Conservation (phyloP, 2,797 vertebrate species). For the Coluber constrictor region DNA sequence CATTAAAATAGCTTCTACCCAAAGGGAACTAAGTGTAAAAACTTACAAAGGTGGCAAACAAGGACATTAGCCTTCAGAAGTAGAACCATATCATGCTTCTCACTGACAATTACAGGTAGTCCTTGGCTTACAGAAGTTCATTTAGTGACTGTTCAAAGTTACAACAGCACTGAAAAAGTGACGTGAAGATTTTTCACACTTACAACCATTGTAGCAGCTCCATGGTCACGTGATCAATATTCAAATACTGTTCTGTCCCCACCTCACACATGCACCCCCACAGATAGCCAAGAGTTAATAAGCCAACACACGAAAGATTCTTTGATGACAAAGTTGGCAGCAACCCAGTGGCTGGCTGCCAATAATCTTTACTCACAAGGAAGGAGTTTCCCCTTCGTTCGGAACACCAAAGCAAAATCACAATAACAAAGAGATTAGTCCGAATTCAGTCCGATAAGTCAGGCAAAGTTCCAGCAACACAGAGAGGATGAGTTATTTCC, state of each 20-base stretch:
- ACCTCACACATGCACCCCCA: too few relatives aligned
- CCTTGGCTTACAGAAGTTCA: not conserved
- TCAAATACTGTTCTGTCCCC: not conserved
- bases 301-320: too few relatives aligned
- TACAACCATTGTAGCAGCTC: not conserved
- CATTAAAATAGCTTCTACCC: not conserved
- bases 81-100: not conserved
- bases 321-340: too few relatives aligned
- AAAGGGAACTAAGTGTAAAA: not conserved
- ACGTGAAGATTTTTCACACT: not conserved
- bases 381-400: too few relatives aligned
- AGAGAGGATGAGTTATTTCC: too few relatives aligned
- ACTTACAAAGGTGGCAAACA: not conserved
- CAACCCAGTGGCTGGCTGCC: too few relatives aligned
- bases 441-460: too few relatives aligned
- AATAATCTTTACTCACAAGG: too few relatives aligned
- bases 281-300: too few relatives aligned
- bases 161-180: not conserved
- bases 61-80: not conserved
- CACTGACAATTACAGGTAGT: not conserved
- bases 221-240: not conserved
- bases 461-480: too few relatives aligned
- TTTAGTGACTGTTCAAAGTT: not conserved
- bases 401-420: too few relatives aligned
- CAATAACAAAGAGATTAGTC: too few relatives aligned